Evolutionary conservation across 92 coral and sea anemone species (phyloP).

Genomic region (Paramuricea clavata): DNA sequence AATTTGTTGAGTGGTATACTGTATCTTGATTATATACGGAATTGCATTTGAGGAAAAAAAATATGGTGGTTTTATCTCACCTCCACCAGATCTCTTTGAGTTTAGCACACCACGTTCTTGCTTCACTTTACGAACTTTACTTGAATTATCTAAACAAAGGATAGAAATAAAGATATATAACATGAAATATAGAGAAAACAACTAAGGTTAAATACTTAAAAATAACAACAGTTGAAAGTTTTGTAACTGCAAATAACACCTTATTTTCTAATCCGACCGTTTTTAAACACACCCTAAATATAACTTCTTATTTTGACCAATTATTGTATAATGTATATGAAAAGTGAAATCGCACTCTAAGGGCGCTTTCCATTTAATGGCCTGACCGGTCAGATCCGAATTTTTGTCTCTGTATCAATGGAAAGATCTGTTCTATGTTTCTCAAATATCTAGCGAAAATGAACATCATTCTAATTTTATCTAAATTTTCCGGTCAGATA

Average conservation of each 20-base stretch:
- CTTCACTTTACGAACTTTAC: constrained; percentile 14
- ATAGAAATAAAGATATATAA: background rate
- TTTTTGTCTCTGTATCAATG: too few species aligned
- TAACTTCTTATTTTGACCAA: too few species aligned
- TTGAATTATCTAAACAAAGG: background rate
- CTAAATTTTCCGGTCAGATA: too few species aligned
- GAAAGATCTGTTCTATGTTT: too few species aligned
- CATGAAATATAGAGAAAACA: background rate
- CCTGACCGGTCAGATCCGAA: too few species aligned
- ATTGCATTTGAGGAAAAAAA: background rate
- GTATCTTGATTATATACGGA: background rate
- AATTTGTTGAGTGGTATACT: background rate
- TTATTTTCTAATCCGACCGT: background rate
- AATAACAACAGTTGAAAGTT: background rate
- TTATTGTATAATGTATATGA: too few species aligned
- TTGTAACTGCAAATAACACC: background rate
- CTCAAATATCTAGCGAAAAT: too few species aligned
- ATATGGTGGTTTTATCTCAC: background rate
- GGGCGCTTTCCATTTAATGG: too few species aligned
- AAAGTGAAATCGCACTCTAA: too few species aligned
- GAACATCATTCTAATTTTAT: too few species aligned
- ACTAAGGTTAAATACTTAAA: background rate
- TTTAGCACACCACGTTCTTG: background rate
- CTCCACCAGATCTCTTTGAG: background rate
- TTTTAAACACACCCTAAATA: too few species aligned